phyloP scores from a whole-genome alignment of 2,888 invertebrate genomes.

The Cantharis nigra region DNA sequence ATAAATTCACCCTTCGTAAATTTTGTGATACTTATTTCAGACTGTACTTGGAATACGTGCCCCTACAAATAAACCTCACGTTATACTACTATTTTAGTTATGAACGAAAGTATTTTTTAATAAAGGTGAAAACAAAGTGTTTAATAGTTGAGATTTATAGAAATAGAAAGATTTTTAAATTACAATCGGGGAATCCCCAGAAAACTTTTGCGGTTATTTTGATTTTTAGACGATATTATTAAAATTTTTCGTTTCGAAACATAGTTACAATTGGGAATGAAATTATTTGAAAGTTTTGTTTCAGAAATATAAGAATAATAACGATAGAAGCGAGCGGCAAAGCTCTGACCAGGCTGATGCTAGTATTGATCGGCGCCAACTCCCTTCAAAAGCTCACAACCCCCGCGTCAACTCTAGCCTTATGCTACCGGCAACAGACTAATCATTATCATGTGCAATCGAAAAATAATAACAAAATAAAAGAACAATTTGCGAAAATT shows the following conservation, averaged over 20 bases:
- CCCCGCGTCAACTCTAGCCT: conserved; percentile 30
- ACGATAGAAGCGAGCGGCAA: conserved; percentile 32
- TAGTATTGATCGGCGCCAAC: conserved; percentile 53
- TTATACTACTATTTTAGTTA: neutral
- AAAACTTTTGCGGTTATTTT: neutral
- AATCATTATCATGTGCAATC: conserved; percentile 36
- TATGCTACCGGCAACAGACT: conserved; percentile 38
- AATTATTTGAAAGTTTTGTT: neutral
- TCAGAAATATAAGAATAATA: conserved; percentile 4
- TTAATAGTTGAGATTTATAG: neutral
- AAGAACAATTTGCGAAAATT: neutral
- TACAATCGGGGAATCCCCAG: neutral
- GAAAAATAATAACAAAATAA: conserved; percentile 5
- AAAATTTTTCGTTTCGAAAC: neutral
- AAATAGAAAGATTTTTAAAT: neutral
- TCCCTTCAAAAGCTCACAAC: conserved; percentile 44
- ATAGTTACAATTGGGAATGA: neutral
- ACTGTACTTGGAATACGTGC: conserved; percentile 3
- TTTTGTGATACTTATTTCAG: conserved; percentile 5
- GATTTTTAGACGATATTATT: neutral
- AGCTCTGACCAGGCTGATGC: conserved; percentile 51
- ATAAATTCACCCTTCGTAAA: conserved; percentile 4
- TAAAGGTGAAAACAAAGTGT: neutral
- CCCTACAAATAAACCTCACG: conserved; percentile 6
- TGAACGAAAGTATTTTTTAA: neutral